Conservation (phyloP, 2,113 vertebrate species). For the Oreotragus oreotragus region DNA sequence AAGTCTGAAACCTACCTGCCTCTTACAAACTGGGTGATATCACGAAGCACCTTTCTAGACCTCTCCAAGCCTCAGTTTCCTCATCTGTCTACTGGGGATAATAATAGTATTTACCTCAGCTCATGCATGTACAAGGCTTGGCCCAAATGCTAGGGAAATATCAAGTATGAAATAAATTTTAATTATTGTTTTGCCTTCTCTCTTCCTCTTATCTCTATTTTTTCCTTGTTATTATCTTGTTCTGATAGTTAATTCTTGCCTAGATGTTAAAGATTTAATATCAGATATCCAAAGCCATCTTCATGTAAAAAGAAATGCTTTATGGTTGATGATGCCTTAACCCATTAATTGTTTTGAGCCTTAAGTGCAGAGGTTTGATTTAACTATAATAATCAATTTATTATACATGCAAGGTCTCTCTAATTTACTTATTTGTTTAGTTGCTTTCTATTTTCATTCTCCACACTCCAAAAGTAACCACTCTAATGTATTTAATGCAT, state of each 20-base stretch:
- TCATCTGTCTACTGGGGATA: neutral
- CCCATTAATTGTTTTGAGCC: neutral
- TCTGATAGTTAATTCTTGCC: neutral
- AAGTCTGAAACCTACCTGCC: neutral
- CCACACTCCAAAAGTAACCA: fast-evolving
- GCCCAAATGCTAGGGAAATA: neutral
- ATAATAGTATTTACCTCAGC: neutral
- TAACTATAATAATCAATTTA: neutral
- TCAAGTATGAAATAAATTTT: neutral
- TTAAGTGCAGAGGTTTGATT: neutral
- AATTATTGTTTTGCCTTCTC: neutral
- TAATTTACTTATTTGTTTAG: neutral
- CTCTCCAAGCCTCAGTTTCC: neutral
- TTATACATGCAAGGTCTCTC: neutral
- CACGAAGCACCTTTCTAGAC: neutral
- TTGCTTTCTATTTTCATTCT: neutral
- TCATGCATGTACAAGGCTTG: neutral
- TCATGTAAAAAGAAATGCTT: constrained; percentile 16
- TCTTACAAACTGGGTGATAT: neutral
- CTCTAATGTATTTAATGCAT: neutral
- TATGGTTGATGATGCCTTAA: neutral
- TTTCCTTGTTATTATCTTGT: neutral
- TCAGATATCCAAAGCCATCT: neutral
- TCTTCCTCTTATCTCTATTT: neutral
- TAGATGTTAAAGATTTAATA: neutral